These are phyloP conservation scores for Paelopatides confundens DNA, from an alignment of 53 echinoderm and acorn worm genomes.

Conservation along the genomic window DNA sequence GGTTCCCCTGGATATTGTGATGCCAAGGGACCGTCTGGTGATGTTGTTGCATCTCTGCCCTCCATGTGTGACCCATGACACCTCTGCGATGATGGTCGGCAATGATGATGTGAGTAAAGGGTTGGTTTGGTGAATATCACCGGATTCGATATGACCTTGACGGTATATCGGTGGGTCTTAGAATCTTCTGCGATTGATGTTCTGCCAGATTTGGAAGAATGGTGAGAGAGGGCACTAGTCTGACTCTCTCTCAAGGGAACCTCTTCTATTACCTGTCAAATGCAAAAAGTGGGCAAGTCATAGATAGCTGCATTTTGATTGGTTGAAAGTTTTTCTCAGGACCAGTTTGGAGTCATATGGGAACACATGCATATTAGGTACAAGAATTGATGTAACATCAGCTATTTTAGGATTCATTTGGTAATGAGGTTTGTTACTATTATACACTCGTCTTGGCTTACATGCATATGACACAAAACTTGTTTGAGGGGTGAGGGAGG, in stretches of 20 bases:
- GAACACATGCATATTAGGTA: too few relatives aligned
- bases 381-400: too few relatives aligned
- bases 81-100: constrained; percentile 79
- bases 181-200: constrained; percentile 28
- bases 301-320: background rate
- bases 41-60: background rate
- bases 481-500: too few relatives aligned
- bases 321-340: too few relatives aligned
- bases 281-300: background rate
- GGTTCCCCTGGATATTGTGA: too few relatives aligned
- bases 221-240: background rate
- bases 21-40: too few relatives aligned
- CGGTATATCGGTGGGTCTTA: constrained; percentile 78
- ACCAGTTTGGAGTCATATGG: too few relatives aligned
- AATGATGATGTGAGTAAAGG: constrained; percentile 73
- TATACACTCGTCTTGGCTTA: too few relatives aligned
- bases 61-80: constrained; percentile 49
- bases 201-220: constrained; percentile 5
- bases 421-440: too few relatives aligned
- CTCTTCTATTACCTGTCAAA: background rate
- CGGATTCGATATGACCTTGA: constrained; percentile 85
- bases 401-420: too few relatives aligned
- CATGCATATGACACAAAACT: too few relatives aligned
- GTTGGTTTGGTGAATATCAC: constrained; percentile 46
- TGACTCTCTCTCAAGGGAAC: background rate